A percentile compares a stretch with the other conserved stretches of the same genome.
Evolutionary conservation across 2,113 vertebrate species (phyloP).

Genomic region (Ranitomeya imitator): DNA sequence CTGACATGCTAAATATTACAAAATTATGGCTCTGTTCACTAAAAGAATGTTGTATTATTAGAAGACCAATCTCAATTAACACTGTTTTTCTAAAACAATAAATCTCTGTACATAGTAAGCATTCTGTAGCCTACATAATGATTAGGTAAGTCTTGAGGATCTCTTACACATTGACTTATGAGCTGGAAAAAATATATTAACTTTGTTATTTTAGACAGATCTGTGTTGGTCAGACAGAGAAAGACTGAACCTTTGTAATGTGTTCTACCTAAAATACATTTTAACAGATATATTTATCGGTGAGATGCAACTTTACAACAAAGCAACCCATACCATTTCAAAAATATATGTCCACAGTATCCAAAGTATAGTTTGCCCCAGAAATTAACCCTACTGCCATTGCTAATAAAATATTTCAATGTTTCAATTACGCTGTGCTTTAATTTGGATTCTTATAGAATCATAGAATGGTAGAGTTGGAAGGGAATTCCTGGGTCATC

Average conservation of each 20-base stretch:
- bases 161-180: not conserved
- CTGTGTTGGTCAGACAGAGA: not conserved
- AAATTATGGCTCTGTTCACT: constrained; percentile 5
- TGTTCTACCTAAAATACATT: not conserved
- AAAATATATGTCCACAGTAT: too few species aligned
- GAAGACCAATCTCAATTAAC: constrained; percentile 7
- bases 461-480: too few species aligned
- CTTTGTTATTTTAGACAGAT: not conserved
- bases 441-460: too few species aligned
- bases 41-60: not conserved
- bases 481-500: too few species aligned
- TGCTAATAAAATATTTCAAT: too few species aligned
- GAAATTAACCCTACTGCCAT: too few species aligned
- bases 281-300: not conserved
- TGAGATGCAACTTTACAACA: too few species aligned
- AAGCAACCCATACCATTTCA: too few species aligned
- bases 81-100: not conserved
- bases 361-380: too few species aligned
- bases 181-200: not conserved
- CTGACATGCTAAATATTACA: constrained; percentile 49
- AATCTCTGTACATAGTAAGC: not conserved
- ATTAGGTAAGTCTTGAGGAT: not conserved
- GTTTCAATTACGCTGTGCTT: too few species aligned
- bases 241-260: not conserved
- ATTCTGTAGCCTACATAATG: not conserved